Percentiles rank a stretch among this genome's conserved stretches.
Conservation (phyloP, 2,888 invertebrate species). For the Fragum fragum region DNA sequence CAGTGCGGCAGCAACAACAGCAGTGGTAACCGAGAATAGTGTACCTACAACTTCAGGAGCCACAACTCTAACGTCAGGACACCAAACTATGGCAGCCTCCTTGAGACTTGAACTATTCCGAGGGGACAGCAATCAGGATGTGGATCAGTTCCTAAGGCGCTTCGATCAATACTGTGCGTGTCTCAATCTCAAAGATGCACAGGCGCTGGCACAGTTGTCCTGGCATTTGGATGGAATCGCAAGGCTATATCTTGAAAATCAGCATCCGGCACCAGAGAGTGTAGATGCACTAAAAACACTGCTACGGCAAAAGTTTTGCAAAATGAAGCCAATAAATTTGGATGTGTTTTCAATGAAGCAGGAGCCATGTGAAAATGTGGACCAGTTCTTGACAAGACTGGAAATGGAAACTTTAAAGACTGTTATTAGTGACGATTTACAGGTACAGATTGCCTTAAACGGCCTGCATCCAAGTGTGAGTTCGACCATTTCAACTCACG, state of each 20-base stretch:
- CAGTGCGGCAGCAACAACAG: neutral
- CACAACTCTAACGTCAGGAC: neutral
- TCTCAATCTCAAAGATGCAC: constrained; percentile 10
- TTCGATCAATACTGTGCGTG: constrained; percentile 28
- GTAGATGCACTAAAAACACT: constrained; percentile 10
- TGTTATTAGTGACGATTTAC: neutral
- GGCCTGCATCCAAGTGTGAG: constrained; percentile 21
- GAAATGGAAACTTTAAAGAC: neutral
- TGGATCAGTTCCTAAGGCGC: constrained; percentile 15
- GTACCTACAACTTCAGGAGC: neutral
- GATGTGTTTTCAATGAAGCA: constrained; percentile 16
- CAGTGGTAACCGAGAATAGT: neutral
- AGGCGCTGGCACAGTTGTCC: constrained; percentile 14
- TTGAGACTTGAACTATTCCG: constrained; percentile 27
- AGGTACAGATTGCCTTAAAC: constrained; percentile 18
- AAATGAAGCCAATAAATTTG: neutral
- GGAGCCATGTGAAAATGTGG: neutral
- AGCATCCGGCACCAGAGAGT: neutral
- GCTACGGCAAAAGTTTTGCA: neutral
- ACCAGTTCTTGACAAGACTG: neutral
- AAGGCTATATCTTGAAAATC: constrained; percentile 11
- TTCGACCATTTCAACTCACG: constrained; percentile 28
- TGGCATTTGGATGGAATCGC: constrained; percentile 30
- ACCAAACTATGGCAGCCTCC: neutral
- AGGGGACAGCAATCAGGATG: constrained; percentile 22